These are phyloP conservation scores for Amphipyra tragopoginis DNA, from an alignment of 2,888 invertebrate species.

Conservation along the genomic window DNA sequence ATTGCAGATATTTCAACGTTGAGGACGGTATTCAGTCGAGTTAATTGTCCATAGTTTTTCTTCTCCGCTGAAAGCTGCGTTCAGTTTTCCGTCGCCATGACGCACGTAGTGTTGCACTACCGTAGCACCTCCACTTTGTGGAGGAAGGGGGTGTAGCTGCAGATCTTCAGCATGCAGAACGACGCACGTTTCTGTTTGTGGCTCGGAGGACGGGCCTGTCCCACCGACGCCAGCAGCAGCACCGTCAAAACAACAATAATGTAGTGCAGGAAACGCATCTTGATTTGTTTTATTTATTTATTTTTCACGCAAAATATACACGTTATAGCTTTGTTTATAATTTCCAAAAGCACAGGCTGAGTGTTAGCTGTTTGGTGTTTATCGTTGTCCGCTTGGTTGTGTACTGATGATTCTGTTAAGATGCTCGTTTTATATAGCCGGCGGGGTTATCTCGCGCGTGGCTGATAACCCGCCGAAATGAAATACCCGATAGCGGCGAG, in stretches of 20 bases:
- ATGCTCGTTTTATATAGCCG: constrained; percentile 77
- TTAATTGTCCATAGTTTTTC: constrained; percentile 1
- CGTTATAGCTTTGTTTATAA: constrained; percentile 42
- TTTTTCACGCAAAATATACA: constrained; percentile 25
- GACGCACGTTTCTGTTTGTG: constrained; percentile 70
- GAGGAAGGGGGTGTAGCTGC: constrained; percentile 69
- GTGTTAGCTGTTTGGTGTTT: constrained; percentile 58
- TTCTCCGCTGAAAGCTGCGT: constrained; percentile 10
- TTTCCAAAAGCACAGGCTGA: constrained; percentile 39
- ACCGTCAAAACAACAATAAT: constrained; percentile 68
- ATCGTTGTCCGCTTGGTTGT: constrained; percentile 71
- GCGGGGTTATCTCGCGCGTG: constrained; percentile 86
- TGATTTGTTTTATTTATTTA: constrained; percentile 45
- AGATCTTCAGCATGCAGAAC: constrained; percentile 79
- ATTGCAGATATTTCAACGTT: not conserved
- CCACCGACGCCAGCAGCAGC: constrained; percentile 63
- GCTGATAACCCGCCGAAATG: constrained; percentile 82
- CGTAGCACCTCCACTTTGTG: constrained; percentile 61
- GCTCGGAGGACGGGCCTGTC: constrained; percentile 66
- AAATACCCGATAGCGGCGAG: constrained; percentile 65
- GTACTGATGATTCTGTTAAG: constrained; percentile 75
- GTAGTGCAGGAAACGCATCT: constrained; percentile 79
- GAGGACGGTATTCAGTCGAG: constrained; percentile 9
- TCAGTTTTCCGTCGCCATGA: constrained; percentile 5
- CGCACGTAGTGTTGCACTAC: constrained; percentile 29